Evolutionary conservation across 2,888 invertebrate species (phyloP).

Genomic region (Didymodactylos carnosus): DNA sequence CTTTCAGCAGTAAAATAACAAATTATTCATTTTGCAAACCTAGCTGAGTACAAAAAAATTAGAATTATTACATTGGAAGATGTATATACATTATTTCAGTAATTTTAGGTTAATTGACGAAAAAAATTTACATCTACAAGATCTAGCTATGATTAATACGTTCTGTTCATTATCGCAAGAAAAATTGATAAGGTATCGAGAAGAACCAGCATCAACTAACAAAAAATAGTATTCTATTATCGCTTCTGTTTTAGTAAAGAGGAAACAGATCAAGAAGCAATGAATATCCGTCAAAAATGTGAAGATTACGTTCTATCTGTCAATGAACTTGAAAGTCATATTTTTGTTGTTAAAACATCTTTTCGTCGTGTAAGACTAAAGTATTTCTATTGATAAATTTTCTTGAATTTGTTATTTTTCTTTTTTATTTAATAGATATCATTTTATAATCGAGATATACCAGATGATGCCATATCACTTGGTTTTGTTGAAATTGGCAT

Average conservation of each 20-base stretch:
- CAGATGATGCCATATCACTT: slow-evolving; percentile 3
- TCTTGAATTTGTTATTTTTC: too few relatives aligned
- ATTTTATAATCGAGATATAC: slow-evolving; percentile 11
- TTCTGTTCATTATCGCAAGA: slow-evolving; percentile 1
- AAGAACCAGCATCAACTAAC: too few relatives aligned
- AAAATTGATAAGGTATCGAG: too few relatives aligned
- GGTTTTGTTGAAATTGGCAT: slow-evolving; percentile 3
- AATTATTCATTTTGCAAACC: too few relatives aligned
- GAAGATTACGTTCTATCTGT: slow-evolving; percentile 1
- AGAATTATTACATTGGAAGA: too few relatives aligned
- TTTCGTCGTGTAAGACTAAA: background rate
- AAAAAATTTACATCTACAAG: background rate
- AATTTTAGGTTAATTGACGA: background rate
- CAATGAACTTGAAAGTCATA: slow-evolving; percentile 1
- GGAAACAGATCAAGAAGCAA: slow-evolving; percentile 12
- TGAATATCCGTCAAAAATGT: slow-evolving; percentile 4
- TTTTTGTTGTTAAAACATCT: background rate
- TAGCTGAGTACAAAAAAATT: too few relatives aligned
- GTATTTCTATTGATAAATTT: too few relatives aligned
- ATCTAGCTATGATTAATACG: slow-evolving; percentile 1
- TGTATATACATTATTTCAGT: too few relatives aligned
- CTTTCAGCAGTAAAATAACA: too few relatives aligned
- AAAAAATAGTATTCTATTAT: too few relatives aligned
- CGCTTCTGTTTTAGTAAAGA: slow-evolving; percentile 7
- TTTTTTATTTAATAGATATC: too few relatives aligned